phyloP scores from a whole-genome alignment of 2,888 invertebrate genomes.

The Pristionchus japonicus region DNA sequence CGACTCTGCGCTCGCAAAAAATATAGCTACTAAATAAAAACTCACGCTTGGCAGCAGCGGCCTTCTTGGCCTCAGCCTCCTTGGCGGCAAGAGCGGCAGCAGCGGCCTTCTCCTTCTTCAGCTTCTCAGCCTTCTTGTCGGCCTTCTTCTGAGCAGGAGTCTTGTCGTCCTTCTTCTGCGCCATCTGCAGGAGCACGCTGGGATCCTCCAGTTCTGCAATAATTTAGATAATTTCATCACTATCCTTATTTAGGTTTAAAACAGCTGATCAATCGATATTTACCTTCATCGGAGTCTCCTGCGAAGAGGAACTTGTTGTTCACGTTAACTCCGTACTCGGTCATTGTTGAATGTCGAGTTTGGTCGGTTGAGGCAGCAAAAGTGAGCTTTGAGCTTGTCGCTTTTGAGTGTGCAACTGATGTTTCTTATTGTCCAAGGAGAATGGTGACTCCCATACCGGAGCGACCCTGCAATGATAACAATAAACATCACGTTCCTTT shows the following conservation, averaged over 20 bases:
- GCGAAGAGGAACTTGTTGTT: conserved; percentile 70
- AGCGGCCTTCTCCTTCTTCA: conserved; percentile 49
- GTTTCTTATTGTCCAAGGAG: conserved; percentile 42
- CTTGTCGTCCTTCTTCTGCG: conserved; percentile 62
- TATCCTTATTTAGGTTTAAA: background rate
- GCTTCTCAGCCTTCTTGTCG: conserved; percentile 48
- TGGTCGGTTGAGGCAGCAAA: background rate
- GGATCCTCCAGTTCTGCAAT: conserved; percentile 67
- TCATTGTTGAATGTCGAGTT: conserved; percentile 48
- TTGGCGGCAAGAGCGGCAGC: conserved; percentile 42
- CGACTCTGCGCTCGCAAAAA: conserved; percentile 59
- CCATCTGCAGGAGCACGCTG: conserved; percentile 61
- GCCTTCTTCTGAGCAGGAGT: conserved; percentile 56
- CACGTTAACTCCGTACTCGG: conserved; percentile 67
- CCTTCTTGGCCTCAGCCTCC: conserved; percentile 50
- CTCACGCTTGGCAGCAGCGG: conserved; percentile 46
- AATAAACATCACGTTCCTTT: background rate
- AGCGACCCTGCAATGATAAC: conserved; percentile 20
- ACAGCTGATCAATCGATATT: background rate
- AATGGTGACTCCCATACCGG: conserved; percentile 42
- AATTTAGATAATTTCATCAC: background rate
- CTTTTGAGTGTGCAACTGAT: conserved; percentile 22
- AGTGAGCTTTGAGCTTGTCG: conserved; percentile 20
- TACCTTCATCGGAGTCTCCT: conserved; percentile 68
- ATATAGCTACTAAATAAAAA: background rate